These are phyloP conservation scores for Lycia hirtaria DNA, from an alignment of 2,888 invertebrate species.

Conservation along the genomic window DNA sequence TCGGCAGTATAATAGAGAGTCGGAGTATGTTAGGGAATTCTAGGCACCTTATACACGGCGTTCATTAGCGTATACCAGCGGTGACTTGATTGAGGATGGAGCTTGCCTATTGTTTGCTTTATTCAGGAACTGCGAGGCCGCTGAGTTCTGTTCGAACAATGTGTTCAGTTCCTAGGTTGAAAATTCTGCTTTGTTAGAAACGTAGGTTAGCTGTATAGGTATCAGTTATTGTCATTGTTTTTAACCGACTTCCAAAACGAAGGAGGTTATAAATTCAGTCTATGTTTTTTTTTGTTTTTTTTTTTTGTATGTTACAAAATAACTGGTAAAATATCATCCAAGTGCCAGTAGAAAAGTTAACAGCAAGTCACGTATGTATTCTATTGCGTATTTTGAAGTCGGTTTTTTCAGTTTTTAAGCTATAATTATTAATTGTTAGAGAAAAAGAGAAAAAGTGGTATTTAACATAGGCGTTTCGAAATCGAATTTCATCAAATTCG, in stretches of 20 bases:
- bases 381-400: too few species aligned
- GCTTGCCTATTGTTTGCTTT: conserved; percentile 34
- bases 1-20: conserved; percentile 18
- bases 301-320: too few species aligned
- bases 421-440: too few species aligned
- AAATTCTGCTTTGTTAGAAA: neutral
- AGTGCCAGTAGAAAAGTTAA: too few species aligned
- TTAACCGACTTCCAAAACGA: neutral
- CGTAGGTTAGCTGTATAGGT: neutral
- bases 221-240: neutral
- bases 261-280: too few species aligned
- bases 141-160: neutral
- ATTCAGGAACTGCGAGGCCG: conserved; percentile 14
- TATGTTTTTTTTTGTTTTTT: too few species aligned
- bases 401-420: too few species aligned
- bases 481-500: too few species aligned
- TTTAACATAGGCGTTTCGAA: too few species aligned
- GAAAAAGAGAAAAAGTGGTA: neutral
- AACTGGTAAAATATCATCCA: too few species aligned
- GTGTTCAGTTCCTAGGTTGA: neutral
- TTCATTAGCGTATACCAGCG: conserved; percentile 30
- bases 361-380: too few species aligned
- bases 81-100: conserved; percentile 37
- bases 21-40: conserved; percentile 19
- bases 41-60: conserved; percentile 9